A percentile compares a stretch with the other conserved stretches of the same genome.
Conservation (phyloP, 1,140 invertebrate genomes). For the Delia radicum region DNA sequence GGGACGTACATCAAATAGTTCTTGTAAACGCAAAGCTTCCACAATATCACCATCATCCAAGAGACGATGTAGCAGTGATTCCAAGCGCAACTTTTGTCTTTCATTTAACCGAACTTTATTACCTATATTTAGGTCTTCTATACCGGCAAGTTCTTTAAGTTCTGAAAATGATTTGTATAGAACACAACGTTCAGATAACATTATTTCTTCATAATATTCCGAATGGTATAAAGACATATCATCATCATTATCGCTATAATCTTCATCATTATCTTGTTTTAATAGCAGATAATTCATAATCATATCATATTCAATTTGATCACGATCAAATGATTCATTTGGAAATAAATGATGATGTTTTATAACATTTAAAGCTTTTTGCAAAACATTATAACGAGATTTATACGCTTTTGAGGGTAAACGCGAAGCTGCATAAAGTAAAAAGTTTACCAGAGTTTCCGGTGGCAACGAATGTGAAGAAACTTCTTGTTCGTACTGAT, state of each 20-base stretch:
- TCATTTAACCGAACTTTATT: slow-evolving; percentile 33
- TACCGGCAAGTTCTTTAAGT: slow-evolving; percentile 50
- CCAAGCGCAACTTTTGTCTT: slow-evolving; percentile 40
- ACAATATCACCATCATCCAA: slow-evolving; percentile 55
- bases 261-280: slow-evolving; percentile 25
- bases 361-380: slow-evolving; percentile 44
- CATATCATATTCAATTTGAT: slow-evolving; percentile 54
- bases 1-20: slow-evolving; percentile 56
- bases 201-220: slow-evolving; percentile 53
- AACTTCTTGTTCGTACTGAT: slow-evolving; percentile 45
- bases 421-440: slow-evolving; percentile 37
- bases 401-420: slow-evolving; percentile 4
- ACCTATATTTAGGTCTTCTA: slow-evolving; percentile 47
- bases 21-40: slow-evolving; percentile 57
- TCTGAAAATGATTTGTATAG: slow-evolving; percentile 52
- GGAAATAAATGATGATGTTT: slow-evolving; percentile 50
- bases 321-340: slow-evolving; percentile 50
- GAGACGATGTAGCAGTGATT: slow-evolving; percentile 43
- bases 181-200: slow-evolving; percentile 48
- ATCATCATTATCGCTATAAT: neutral
- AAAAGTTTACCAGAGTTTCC: slow-evolving; percentile 46
- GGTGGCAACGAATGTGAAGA: slow-evolving; percentile 42
- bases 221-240: slow-evolving; percentile 44
- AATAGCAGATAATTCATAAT: slow-evolving; percentile 43
- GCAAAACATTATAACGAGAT: slow-evolving; percentile 41